phyloP scores from a whole-genome alignment of 2,888 invertebrate species.

The Clusia tigrina region DNA sequence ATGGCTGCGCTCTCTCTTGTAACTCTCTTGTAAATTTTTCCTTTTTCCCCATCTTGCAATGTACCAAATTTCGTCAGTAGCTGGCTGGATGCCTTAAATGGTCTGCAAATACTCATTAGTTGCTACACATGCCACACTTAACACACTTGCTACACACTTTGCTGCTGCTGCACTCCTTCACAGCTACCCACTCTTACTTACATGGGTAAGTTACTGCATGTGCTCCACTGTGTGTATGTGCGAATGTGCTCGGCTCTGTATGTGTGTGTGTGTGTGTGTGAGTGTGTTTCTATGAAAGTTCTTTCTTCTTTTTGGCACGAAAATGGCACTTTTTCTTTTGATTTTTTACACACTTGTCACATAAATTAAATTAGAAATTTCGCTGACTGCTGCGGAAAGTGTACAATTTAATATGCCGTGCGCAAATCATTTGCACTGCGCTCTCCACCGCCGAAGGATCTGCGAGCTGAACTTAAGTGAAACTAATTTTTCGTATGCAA shows the following conservation, averaged over 20 bases:
- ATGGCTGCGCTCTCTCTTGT: no score
- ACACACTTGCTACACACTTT: neutral
- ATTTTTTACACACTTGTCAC: no score
- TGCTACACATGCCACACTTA: neutral
- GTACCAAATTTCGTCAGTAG: no score
- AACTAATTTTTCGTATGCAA: no score
- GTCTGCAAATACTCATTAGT: neutral
- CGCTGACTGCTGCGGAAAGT: neutral
- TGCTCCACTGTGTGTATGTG: neutral
- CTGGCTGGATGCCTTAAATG: neutral
- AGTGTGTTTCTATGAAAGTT: slow-evolving; percentile 31
- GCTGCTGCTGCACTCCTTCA: neutral
- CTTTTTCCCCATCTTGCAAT: no score
- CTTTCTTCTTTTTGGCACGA: no score
- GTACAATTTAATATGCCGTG: neutral
- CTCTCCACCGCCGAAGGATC: no score
- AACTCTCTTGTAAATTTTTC: no score
- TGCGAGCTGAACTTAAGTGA: no score
- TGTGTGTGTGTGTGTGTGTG: slow-evolving; percentile 29
- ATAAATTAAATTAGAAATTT: neutral
- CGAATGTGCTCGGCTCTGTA: neutral
- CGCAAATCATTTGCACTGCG: neutral
- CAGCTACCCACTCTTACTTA: no score
- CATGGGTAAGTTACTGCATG: no score
- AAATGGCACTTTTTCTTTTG: no score